Conservation (phyloP, 2,888 invertebrate species). For the Diloba caeruleocephala region DNA sequence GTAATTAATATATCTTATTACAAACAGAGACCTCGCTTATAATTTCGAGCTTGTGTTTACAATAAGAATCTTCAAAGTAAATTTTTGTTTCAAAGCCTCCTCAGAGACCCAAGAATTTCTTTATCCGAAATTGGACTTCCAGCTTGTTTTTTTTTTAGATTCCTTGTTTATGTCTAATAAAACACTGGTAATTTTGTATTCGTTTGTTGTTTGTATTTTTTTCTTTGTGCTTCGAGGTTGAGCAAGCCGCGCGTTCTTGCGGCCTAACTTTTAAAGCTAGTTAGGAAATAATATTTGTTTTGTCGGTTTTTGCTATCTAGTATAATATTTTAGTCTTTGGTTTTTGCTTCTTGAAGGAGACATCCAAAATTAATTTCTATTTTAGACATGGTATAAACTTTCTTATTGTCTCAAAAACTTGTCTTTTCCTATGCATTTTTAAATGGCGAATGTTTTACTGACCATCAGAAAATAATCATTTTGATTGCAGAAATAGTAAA, state of each 20-base stretch:
- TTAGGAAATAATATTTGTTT: background rate
- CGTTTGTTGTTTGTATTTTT: constrained; percentile 9
- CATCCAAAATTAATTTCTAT: background rate
- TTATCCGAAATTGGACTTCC: constrained; percentile 31
- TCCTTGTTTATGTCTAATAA: constrained; percentile 20
- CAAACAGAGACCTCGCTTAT: constrained; percentile 35
- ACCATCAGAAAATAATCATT: too few species aligned
- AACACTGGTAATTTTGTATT: constrained; percentile 29
- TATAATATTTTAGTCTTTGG: too few species aligned
- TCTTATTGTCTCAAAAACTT: too few species aligned
- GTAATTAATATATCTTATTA: constrained; percentile 33
- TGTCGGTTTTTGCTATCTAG: background rate
- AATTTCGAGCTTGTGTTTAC: constrained; percentile 42
- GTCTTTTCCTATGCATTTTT: too few species aligned
- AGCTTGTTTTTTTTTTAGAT: constrained; percentile 18
- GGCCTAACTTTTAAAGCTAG: constrained; percentile 12
- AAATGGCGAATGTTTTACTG: too few species aligned
- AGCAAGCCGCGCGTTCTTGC: background rate
- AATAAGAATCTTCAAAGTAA: constrained; percentile 46
- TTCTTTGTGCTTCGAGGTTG: constrained; percentile 4
- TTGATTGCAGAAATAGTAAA: too few species aligned
- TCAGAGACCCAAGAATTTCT: constrained; percentile 27
- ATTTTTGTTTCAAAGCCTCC: constrained; percentile 43
- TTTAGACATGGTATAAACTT: too few species aligned
- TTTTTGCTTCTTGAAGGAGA: too few species aligned